A percentile compares a stretch with the other conserved stretches of the same genome.
phyloP scores from a whole-genome alignment of 2,113 vertebrate genomes.

The Centropus bengalensis region DNA sequence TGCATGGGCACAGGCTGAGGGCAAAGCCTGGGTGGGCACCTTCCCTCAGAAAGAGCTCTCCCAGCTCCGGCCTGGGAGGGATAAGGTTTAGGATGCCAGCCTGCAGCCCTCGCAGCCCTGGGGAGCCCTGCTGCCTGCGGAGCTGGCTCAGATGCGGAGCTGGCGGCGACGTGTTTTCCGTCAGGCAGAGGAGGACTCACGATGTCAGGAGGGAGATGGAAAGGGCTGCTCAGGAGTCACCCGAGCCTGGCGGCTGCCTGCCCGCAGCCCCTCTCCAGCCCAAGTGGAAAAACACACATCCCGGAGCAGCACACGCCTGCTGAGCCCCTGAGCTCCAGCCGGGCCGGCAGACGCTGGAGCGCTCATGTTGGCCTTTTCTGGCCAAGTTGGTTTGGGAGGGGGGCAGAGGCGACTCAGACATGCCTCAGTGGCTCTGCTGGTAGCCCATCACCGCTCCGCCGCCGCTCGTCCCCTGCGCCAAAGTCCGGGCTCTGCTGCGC shows the following conservation, averaged over 20 bases:
- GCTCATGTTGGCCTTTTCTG: not conserved
- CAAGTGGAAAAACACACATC: slow-evolving; percentile 39
- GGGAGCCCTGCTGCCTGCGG: not conserved
- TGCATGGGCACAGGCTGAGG: not conserved
- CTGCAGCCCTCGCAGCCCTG: rapidly evolving
- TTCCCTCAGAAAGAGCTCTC: rapidly evolving
- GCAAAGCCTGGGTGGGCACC: not conserved
- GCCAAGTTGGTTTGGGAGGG: not conserved
- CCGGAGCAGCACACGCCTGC: not conserved
- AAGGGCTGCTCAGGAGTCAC: slow-evolving; percentile 42
- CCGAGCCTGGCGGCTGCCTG: slow-evolving; percentile 1
- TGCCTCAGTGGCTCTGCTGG: not conserved
- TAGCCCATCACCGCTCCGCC: not conserved
- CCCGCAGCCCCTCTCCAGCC: slow-evolving; percentile 21
- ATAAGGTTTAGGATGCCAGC: not conserved
- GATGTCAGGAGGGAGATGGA: slow-evolving; percentile 19
- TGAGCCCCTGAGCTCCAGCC: not conserved
- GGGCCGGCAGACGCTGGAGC: not conserved
- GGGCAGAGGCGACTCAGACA: slow-evolving; percentile 2
- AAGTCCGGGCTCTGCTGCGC: not conserved
- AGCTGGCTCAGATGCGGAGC: not conserved
- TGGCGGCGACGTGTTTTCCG: not conserved
- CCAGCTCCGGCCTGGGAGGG: not conserved
- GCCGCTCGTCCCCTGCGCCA: not conserved
- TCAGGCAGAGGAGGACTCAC: not conserved